These are phyloP conservation scores for Anas platyrhynchos DNA, from an alignment of 2,113 vertebrate genomes.

Conservation along the genomic window DNA sequence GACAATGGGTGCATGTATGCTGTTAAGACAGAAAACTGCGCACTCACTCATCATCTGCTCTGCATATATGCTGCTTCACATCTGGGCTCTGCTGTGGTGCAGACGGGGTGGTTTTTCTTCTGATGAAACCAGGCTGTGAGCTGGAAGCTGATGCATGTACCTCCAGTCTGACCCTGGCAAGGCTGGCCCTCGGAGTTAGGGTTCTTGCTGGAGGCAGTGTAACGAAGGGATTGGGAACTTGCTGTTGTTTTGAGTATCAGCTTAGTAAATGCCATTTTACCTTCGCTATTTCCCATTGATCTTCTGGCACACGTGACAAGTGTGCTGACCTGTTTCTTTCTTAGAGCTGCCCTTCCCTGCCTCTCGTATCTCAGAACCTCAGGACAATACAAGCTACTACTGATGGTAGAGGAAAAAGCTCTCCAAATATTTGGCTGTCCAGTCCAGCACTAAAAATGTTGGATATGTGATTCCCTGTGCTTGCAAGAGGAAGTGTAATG, in stretches of 20 bases:
- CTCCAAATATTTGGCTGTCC: background rate
- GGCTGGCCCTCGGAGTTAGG: background rate
- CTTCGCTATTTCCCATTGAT: background rate
- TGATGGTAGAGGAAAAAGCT: background rate
- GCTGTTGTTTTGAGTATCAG: background rate
- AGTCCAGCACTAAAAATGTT: background rate
- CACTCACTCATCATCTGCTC: background rate
- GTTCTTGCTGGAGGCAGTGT: background rate
- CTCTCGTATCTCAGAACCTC: background rate
- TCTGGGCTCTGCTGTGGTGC: background rate
- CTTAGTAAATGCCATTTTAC: background rate
- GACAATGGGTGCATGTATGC: background rate
- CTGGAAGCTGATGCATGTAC: background rate
- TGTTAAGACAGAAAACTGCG: background rate
- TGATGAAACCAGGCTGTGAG: background rate
- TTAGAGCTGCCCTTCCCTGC: background rate
- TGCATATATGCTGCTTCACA: background rate
- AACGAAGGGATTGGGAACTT: background rate
- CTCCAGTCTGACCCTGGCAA: fast-evolving
- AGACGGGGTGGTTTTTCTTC: fast-evolving
- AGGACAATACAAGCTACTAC: background rate
- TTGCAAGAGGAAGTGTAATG: background rate
- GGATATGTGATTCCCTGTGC: background rate
- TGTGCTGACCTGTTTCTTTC: background rate
- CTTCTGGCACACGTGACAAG: background rate